Conservation (phyloP, 2,888 invertebrate species). For the Acanthosepion lycidas region DNA sequence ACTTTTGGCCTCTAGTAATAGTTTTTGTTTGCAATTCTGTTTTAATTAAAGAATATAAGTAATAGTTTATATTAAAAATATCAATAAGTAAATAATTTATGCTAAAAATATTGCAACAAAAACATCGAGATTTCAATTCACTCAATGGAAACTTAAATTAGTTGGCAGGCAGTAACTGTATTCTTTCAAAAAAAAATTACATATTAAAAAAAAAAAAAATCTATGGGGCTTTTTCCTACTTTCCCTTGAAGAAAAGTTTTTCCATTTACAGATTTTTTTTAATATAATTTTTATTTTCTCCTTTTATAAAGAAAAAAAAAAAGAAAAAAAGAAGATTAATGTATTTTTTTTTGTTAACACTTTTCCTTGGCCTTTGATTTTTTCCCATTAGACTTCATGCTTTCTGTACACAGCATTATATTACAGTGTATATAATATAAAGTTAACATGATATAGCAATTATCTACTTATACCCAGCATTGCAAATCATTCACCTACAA, state of each 20-base stretch:
- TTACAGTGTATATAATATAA: conserved; percentile 11
- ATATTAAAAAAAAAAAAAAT: not conserved
- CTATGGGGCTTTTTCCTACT: not conserved
- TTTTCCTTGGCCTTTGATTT: not conserved
- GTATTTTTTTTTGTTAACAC: not conserved
- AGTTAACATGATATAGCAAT: not conserved
- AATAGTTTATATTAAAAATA: not conserved
- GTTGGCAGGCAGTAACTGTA: no score
- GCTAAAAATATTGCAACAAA: not conserved
- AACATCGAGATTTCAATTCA: not conserved
- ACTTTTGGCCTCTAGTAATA: not conserved
- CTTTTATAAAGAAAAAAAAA: not conserved
- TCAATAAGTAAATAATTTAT: not conserved
- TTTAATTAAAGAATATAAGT: not conserved
- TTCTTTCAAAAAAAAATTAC: no score
- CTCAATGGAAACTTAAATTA: no score
- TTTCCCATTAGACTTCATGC: not conserved
- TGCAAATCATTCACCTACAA: not conserved
- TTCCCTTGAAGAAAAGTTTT: not conserved
- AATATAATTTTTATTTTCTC: not conserved
- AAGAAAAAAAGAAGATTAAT: no score
- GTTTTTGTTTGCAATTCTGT: not conserved
- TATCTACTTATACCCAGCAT: not conserved
- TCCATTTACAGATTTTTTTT: not conserved
- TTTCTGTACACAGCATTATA: conserved; percentile 12